These are phyloP conservation scores for Alcedo atthis DNA, from an alignment of 2,797 vertebrate species.

Conservation along the genomic window DNA sequence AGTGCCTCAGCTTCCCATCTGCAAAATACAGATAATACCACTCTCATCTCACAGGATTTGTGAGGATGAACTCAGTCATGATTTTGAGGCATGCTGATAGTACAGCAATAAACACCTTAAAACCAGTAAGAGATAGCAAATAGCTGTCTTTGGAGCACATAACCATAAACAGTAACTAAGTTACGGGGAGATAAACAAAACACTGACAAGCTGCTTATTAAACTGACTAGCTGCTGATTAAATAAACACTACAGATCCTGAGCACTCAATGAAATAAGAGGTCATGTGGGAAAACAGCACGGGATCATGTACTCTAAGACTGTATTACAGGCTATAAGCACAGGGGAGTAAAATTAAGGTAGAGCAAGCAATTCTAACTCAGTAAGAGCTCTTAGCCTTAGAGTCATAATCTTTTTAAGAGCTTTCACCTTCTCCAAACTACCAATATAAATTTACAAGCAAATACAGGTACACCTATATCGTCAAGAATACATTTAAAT, in stretches of 20 bases:
- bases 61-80: background rate
- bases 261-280: background rate
- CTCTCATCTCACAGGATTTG: constrained; percentile 12
- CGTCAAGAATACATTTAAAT: background rate
- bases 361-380: background rate
- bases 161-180: background rate
- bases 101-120: background rate
- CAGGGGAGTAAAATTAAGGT: background rate
- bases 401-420: background rate
- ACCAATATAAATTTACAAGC: background rate
- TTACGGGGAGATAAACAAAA: background rate
- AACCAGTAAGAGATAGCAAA: background rate
- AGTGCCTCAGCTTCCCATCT: background rate
- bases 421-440: background rate
- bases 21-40: constrained; percentile 35
- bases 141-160: background rate
- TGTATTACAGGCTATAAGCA: background rate
- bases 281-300: background rate
- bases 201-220: background rate
- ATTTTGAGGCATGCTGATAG: background rate
- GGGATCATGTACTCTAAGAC: background rate
- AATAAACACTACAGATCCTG: background rate
- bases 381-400: background rate
- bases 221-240: background rate
- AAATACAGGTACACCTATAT: background rate